Percentiles rank a stretch among this genome's conserved stretches.
These are phyloP conservation scores for Cyprinodon tularosa DNA, from an alignment of 2,113 vertebrate species.

Conservation along the genomic window DNA sequence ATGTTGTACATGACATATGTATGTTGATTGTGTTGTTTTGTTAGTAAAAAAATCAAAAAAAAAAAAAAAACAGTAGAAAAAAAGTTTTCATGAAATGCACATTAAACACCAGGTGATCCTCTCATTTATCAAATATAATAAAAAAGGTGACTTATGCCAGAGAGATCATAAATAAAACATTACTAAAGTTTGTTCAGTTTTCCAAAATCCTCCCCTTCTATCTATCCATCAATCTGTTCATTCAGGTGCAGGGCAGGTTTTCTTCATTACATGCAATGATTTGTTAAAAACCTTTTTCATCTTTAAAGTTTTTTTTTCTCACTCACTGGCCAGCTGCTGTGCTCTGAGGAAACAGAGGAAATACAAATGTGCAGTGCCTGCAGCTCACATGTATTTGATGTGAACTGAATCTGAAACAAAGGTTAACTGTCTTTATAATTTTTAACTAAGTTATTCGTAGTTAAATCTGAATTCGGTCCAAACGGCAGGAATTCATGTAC, in stretches of 20 bases:
- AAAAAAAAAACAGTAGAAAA: too few relatives aligned
- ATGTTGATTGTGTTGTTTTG: background rate
- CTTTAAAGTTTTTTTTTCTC: constrained; percentile 3
- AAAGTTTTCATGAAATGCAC: too few relatives aligned
- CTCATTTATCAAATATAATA: too few relatives aligned
- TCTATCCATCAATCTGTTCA: too few relatives aligned
- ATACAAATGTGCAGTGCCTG: constrained; percentile 45
- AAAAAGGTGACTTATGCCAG: too few relatives aligned
- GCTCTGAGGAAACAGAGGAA: constrained; percentile 29
- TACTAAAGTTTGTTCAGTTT: too few relatives aligned
- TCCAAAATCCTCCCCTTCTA: too few relatives aligned
- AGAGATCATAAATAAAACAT: too few relatives aligned
- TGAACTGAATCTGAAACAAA: background rate
- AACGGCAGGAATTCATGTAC: too few relatives aligned
- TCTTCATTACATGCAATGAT: background rate
- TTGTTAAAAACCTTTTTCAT: background rate
- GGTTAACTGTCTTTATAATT: background rate
- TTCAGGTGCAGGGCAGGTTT: too few relatives aligned
- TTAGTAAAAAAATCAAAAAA: too few relatives aligned
- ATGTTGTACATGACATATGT: background rate
- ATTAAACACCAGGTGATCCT: too few relatives aligned
- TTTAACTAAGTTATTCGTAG: background rate
- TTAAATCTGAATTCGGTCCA: background rate
- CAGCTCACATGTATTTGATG: background rate
- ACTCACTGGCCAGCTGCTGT: constrained; percentile 35